These are phyloP conservation scores for Silurus lanzhouensis DNA, from an alignment of 2,797 vertebrate genomes.

Conservation along the genomic window DNA sequence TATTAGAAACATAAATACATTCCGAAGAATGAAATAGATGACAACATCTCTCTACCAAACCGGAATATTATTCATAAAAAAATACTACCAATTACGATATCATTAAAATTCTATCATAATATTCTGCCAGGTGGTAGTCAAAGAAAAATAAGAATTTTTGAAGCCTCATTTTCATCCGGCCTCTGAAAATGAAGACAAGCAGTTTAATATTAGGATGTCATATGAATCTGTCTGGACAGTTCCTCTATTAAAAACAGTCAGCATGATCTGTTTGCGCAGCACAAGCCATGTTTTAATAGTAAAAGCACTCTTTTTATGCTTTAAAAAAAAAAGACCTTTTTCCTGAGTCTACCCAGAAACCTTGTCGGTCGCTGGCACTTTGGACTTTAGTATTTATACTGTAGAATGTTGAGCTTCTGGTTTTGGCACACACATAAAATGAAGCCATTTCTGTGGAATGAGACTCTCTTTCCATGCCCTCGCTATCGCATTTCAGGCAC, in stretches of 20 bases:
- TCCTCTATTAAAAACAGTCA: constrained; percentile 33
- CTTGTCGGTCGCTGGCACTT: constrained; percentile 61
- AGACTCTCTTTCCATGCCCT: constrained; percentile 50
- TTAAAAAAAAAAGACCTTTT: constrained; percentile 40
- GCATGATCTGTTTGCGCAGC: constrained; percentile 22
- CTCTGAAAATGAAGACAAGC: constrained; percentile 37
- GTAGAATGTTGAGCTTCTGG: constrained; percentile 62
- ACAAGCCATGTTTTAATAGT: constrained; percentile 36
- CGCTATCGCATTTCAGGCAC: constrained; percentile 51
- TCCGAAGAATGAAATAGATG: constrained; percentile 71
- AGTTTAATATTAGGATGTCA: constrained; percentile 29
- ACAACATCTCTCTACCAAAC: constrained; percentile 58
- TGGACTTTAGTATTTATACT: constrained; percentile 54
- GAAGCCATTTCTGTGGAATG: constrained; percentile 63
- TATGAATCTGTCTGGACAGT: constrained; percentile 30
- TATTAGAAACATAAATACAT: constrained; percentile 69
- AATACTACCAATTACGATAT: constrained; percentile 57
- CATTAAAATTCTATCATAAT: constrained; percentile 55
- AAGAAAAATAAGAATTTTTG: constrained; percentile 30
- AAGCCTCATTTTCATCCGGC: constrained; percentile 31
- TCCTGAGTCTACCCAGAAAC: constrained; percentile 35
- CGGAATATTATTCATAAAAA: constrained; percentile 53
- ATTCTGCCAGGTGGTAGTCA: constrained; percentile 51
- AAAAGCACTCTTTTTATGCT: constrained; percentile 36
- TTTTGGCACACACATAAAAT: constrained; percentile 64